A percentile compares a stretch with the other conserved stretches of the same genome.
These are phyloP conservation scores for Nasonovia ribisnigri DNA, from an alignment of 2,888 invertebrate genomes.

Conservation along the genomic window DNA sequence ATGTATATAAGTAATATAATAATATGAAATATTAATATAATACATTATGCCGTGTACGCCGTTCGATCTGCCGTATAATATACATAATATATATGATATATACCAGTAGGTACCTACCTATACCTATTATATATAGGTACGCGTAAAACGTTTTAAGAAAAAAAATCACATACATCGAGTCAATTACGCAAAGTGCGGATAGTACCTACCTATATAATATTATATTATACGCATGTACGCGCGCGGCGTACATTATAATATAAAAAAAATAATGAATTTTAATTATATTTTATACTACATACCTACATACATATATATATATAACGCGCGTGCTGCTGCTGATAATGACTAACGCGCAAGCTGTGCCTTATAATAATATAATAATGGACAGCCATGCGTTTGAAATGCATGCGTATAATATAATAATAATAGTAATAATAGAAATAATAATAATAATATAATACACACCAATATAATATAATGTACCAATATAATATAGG, in stretches of 20 bases:
- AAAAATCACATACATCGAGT: background rate
- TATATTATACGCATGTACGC: background rate
- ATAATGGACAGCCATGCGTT: background rate
- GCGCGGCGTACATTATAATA: background rate
- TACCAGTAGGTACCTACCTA: background rate
- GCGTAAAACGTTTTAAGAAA: constrained; percentile 11
- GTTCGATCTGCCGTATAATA: background rate
- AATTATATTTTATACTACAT: constrained; percentile 13
- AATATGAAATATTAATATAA: background rate
- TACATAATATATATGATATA: background rate
- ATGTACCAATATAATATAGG: background rate
- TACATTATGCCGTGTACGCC: background rate
- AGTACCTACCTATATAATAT: background rate
- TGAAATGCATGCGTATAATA: background rate
- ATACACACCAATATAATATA: background rate
- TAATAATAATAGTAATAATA: background rate
- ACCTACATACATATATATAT: background rate
- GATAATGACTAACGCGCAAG: background rate
- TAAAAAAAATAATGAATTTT: constrained; percentile 14
- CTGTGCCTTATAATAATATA: background rate
- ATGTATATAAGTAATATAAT: background rate
- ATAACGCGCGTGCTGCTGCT: background rate
- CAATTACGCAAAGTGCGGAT: constrained; percentile 33
- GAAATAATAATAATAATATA: background rate
- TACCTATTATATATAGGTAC: background rate